A percentile compares a stretch with the other conserved stretches of the same genome.
Conservation (phyloP, 2,113 vertebrate genomes). For the Plecturocebus donacophilus region DNA sequence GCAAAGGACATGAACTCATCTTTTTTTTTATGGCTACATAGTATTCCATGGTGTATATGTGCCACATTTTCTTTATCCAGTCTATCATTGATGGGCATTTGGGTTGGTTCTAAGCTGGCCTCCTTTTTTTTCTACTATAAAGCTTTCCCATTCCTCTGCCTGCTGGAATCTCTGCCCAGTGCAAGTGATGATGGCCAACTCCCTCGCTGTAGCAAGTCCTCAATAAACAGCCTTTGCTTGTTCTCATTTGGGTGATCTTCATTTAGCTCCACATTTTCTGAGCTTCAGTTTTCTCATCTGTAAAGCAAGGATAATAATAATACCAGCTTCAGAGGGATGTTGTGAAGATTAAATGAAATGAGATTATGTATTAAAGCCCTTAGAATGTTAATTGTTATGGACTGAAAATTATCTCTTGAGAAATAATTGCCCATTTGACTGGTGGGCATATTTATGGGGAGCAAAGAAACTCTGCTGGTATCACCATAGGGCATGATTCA, state of each 20-base stretch:
- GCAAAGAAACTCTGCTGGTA: neutral
- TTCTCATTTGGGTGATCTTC: neutral
- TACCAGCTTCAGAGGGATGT: neutral
- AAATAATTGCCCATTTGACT: neutral
- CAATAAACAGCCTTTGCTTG: neutral
- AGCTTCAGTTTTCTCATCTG: neutral
- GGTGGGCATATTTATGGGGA: neutral
- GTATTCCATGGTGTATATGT: no score
- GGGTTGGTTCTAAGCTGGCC: no score
- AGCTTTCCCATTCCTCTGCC: neutral
- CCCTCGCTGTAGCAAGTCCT: neutral
- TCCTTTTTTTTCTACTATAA: neutral
- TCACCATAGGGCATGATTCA: neutral
- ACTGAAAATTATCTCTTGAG: neutral
- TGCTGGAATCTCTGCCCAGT: neutral
- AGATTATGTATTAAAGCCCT: neutral
- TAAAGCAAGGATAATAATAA: neutral
- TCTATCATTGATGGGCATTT: no score
- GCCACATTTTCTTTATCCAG: no score
- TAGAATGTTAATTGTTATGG: neutral
- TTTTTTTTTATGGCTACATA: no score
- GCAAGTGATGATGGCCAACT: neutral
- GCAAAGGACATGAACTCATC: no score
- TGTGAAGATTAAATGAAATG: neutral
- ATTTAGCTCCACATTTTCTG: neutral